A percentile compares a stretch with the other conserved stretches of the same genome.
Conservation (phyloP, 2,888 invertebrate genomes). For the Melipona bicolor region DNA sequence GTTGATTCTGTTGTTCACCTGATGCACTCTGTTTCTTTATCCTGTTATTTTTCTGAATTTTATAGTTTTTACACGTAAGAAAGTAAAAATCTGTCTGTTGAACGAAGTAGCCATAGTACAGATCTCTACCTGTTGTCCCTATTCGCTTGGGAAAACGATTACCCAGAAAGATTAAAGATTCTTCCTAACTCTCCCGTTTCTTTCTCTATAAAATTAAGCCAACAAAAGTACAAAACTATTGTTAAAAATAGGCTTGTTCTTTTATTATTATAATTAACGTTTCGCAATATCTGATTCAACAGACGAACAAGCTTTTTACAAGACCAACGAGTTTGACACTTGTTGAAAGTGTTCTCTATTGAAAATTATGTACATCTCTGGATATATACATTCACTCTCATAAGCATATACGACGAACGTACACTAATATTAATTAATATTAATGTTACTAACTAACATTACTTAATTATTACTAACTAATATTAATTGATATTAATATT, state of each 20-base stretch:
- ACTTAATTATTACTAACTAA: no score
- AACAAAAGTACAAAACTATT: background rate
- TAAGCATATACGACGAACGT: background rate
- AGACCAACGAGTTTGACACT: background rate
- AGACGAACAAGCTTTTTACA: background rate
- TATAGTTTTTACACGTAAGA: background rate
- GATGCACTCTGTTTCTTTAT: background rate
- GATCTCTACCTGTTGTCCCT: background rate
- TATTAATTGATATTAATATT: no score
- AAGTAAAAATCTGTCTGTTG: background rate
- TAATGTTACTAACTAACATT: no score
- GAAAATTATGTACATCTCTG: background rate
- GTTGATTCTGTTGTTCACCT: background rate
- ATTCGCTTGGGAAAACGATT: background rate
- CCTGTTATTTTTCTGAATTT: background rate
- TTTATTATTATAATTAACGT: background rate
- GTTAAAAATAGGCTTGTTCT: background rate
- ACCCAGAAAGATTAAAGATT: background rate
- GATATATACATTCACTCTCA: background rate
- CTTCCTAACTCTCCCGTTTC: background rate
- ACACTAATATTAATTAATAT: background rate
- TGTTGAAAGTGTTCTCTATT: background rate
- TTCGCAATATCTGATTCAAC: background rate
- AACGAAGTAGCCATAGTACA: background rate
- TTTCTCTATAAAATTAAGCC: background rate